phyloP scores from a whole-genome alignment of 1,140 invertebrate genomes.

The Lepidurus apus region DNA sequence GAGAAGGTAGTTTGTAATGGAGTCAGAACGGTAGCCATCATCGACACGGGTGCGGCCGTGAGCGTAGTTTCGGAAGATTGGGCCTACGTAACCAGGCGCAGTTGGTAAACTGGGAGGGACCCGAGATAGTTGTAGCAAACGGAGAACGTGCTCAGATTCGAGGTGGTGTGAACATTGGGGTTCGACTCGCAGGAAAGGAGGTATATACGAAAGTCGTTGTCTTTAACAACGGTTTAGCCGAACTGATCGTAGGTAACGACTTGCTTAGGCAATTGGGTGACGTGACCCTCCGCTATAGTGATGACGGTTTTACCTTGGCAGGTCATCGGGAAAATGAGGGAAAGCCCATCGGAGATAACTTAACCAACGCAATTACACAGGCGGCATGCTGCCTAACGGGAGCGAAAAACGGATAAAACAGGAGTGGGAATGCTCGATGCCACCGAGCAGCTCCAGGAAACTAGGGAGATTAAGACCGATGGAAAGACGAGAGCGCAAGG shows the following conservation, averaged over 20 bases:
- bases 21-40: background rate
- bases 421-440: no score
- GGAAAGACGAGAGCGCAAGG: no score
- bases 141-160: background rate
- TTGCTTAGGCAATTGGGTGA: background rate
- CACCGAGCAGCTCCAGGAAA: no score
- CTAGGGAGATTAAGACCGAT: no score
- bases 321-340: slow-evolving; percentile 46
- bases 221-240: background rate
- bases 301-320: slow-evolving; percentile 42
- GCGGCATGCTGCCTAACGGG: no score
- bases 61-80: background rate
- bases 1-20: background rate
- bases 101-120: background rate
- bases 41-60: background rate
- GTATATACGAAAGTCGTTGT: background rate
- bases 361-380: no score
- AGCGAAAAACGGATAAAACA: no score
- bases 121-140: background rate
- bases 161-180: background rate
- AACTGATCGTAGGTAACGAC: background rate
- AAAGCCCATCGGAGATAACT: slow-evolving; percentile 42
- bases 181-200: background rate
- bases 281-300: background rate
- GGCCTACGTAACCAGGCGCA: background rate